These are phyloP conservation scores for Rhinella marina DNA, from an alignment of 2,797 vertebrate species.

Conservation along the genomic window DNA sequence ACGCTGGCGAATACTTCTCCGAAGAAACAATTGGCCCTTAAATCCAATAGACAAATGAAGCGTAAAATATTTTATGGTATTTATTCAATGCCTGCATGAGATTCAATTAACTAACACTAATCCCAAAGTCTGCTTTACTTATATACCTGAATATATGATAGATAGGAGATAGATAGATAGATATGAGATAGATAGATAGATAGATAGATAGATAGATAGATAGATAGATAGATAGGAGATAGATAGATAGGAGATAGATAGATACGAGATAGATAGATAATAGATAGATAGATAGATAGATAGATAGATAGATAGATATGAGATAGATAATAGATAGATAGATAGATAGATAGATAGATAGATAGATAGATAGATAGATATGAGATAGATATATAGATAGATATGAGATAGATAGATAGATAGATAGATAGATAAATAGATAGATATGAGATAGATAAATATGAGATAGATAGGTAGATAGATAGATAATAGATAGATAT, in stretches of 20 bases:
- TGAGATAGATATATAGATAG: background rate
- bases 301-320: too few species aligned
- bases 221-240: too few species aligned
- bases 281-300: too few species aligned
- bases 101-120: background rate
- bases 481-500: background rate
- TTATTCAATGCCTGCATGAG: background rate
- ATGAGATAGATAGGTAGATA: background rate
- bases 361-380: background rate
- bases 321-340: background rate
- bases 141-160: background rate
- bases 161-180: too few species aligned
- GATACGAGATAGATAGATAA: too few species aligned
- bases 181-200: too few species aligned
- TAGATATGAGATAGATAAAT: slow-evolving; percentile 17
- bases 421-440: slow-evolving; percentile 18
- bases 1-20: slow-evolving; percentile 17
- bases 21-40: slow-evolving; percentile 1
- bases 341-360: background rate
- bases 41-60: slow-evolving; percentile 15
- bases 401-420: background rate
- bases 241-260: too few species aligned
- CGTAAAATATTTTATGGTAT: background rate
- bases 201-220: too few species aligned
- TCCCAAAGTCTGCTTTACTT: background rate